Percentiles rank a stretch among this genome's conserved stretches.
phyloP scores from a whole-genome alignment of 2,888 invertebrate genomes.

The Silvanus unidentatus region DNA sequence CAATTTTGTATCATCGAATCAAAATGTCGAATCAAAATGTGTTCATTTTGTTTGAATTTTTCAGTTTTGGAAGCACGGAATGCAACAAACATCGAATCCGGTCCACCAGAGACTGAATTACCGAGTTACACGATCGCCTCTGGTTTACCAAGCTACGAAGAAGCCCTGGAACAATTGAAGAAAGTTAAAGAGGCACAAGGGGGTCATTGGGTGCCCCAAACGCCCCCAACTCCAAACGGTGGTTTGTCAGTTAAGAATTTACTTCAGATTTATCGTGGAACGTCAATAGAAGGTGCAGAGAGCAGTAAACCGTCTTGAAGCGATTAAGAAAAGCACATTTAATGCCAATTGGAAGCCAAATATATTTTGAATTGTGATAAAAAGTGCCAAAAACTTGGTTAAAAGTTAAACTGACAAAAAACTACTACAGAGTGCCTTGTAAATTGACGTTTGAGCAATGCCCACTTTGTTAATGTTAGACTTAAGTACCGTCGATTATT shows the following conservation, averaged over 20 bases:
- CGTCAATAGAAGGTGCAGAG: background rate
- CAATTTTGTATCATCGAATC: too few species aligned
- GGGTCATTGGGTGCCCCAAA: conserved; percentile 28
- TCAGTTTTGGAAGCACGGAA: conserved; percentile 45
- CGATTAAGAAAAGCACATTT: background rate
- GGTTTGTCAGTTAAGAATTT: conserved; percentile 41
- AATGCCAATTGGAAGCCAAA: background rate
- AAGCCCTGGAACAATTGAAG: conserved; percentile 56
- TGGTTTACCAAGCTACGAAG: conserved; percentile 59
- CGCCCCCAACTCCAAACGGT: conserved; percentile 31
- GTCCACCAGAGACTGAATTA: conserved; percentile 47
- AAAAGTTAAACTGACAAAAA: too few species aligned
- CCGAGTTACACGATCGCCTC: conserved; percentile 61
- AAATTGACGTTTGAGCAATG: too few species aligned
- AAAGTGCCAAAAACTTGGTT: too few species aligned
- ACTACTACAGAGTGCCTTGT: too few species aligned
- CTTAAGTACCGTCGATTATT: too few species aligned
- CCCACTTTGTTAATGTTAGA: too few species aligned
- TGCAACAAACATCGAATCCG: conserved; percentile 36
- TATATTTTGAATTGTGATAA: too few species aligned
- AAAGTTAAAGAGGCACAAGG: conserved; percentile 37
- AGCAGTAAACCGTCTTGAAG: background rate
- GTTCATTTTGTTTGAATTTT: too few species aligned
- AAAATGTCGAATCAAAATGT: too few species aligned
- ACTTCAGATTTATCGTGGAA: conserved; percentile 34